Percentiles rank a stretch among this genome's conserved stretches.
These are phyloP conservation scores for Tolmerus cingulatus DNA, from an alignment of 2,888 invertebrate genomes.

Conservation along the genomic window DNA sequence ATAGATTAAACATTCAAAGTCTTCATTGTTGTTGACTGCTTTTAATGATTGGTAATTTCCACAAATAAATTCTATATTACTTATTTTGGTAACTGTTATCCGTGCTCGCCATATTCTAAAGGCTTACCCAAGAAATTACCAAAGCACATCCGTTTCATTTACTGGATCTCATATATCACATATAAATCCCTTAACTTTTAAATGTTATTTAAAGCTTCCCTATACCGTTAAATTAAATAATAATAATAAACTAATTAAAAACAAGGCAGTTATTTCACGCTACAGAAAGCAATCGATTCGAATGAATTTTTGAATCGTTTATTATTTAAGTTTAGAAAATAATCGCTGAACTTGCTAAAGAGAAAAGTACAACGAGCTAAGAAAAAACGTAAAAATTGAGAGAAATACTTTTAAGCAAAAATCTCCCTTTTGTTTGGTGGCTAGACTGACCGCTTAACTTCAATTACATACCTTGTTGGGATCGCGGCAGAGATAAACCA, in stretches of 20 bases:
- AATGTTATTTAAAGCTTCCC: neutral
- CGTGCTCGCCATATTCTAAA: too few relatives aligned
- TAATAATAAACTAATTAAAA: neutral
- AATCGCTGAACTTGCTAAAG: neutral
- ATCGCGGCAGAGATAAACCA: neutral
- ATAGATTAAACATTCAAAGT: too few relatives aligned
- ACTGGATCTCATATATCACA: neutral
- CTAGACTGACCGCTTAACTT: conserved; percentile 43
- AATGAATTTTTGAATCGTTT: neutral
- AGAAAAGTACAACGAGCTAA: neutral
- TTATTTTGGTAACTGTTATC: too few relatives aligned
- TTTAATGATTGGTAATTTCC: too few relatives aligned
- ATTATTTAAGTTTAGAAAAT: too few relatives aligned
- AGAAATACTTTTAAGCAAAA: conserved; percentile 9
- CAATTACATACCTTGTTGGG: conserved; percentile 41
- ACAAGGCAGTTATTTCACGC: neutral
- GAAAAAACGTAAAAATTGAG: neutral
- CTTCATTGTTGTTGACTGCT: too few relatives aligned
- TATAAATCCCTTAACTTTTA: neutral
- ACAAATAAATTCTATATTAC: too few relatives aligned
- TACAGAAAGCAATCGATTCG: neutral
- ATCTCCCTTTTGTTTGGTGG: conserved; percentile 37
- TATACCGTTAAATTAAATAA: neutral
- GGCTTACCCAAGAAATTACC: too few relatives aligned
- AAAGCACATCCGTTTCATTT: neutral